phyloP scores from a whole-genome alignment of 1,140 invertebrate species.

The Dendroctonus valens region DNA sequence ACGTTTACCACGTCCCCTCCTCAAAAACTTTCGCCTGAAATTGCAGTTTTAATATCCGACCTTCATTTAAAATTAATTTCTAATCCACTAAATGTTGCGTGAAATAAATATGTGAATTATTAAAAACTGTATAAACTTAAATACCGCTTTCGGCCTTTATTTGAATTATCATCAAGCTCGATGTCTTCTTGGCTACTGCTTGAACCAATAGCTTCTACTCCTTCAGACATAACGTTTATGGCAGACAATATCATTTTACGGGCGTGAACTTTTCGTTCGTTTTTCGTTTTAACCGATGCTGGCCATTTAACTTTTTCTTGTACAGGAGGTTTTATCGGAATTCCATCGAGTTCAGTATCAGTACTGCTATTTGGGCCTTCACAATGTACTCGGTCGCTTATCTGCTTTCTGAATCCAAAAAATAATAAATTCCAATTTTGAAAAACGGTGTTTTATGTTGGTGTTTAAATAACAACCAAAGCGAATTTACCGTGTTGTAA shows the following conservation, averaged over 20 bases:
- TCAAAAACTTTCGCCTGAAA: constrained; percentile 42
- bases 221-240: constrained; percentile 42
- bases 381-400: constrained; percentile 35
- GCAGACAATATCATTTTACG: constrained; percentile 42
- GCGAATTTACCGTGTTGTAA: too few relatives aligned
- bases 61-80: too few relatives aligned
- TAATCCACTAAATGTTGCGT: too few relatives aligned
- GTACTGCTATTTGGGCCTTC: constrained; percentile 42
- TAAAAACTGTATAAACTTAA: too few relatives aligned
- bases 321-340: constrained; percentile 36
- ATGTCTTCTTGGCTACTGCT: constrained; percentile 49
- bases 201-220: constrained; percentile 43
- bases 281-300: constrained; percentile 34
- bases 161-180: constrained; percentile 42
- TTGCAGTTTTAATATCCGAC: too few relatives aligned
- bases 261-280: constrained; percentile 36
- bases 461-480: too few relatives aligned
- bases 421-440: too few relatives aligned
- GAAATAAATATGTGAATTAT: too few relatives aligned
- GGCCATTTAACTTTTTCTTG: constrained; percentile 35
- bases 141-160: constrained; percentile 45
- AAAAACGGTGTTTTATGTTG: too few relatives aligned
- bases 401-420: constrained; percentile 36
- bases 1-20: constrained; percentile 45
- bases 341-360: constrained; percentile 45